Evolutionary conservation across 1,140 invertebrate species (phyloP).

Genomic region (Holotrichia oblita): DNA sequence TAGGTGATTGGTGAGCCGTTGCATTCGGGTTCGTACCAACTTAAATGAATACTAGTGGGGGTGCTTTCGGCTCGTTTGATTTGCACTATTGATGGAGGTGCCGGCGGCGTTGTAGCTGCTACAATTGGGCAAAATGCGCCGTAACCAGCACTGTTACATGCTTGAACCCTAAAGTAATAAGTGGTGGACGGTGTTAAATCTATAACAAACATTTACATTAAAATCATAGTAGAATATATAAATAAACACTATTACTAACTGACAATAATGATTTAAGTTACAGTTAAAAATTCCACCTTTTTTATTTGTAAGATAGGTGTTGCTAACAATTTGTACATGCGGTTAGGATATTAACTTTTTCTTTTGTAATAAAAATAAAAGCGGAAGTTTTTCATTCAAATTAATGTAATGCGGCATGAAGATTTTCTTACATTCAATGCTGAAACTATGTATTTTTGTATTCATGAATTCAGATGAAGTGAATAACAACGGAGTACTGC

Average conservation of each 20-base stretch:
- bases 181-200: constrained; percentile 77
- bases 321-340: too few relatives aligned
- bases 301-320: too few relatives aligned
- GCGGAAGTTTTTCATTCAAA: too few relatives aligned
- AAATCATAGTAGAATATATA: neutral
- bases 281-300: too few relatives aligned
- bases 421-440: too few relatives aligned
- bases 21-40: constrained; percentile 75
- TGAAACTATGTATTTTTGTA: too few relatives aligned
- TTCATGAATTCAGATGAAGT: too few relatives aligned
- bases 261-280: too few relatives aligned
- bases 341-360: too few relatives aligned
- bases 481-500: too few relatives aligned
- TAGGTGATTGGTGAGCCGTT: constrained; percentile 78
- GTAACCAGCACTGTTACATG: constrained; percentile 78
- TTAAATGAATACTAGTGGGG: constrained; percentile 72
- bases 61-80: constrained; percentile 69
- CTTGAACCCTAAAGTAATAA: constrained; percentile 82
- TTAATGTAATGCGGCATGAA: too few relatives aligned
- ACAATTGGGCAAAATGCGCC: constrained; percentile 75
- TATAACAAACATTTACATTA: neutral
- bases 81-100: constrained; percentile 75
- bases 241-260: neutral
- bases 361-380: too few relatives aligned
- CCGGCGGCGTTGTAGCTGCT: constrained; percentile 73